phyloP scores from a whole-genome alignment of 2,888 invertebrate genomes.

The Odontothrips loti region DNA sequence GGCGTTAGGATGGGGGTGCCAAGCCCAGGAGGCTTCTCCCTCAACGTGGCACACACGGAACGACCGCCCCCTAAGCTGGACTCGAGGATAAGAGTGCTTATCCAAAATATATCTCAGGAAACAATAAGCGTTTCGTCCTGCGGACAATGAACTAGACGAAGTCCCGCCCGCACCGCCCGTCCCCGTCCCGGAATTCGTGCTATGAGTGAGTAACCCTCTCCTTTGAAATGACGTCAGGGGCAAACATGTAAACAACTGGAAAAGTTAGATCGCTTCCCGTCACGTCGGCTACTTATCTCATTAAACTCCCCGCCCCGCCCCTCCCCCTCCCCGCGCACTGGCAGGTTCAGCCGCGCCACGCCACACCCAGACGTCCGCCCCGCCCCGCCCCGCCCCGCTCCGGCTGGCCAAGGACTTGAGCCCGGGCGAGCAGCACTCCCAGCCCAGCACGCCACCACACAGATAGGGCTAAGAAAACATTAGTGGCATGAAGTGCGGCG shows the following conservation, averaged over 20 bases:
- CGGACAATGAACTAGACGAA: no score
- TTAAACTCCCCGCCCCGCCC: not conserved
- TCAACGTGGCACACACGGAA: no score
- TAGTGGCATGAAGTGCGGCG: not conserved
- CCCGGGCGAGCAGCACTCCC: not conserved
- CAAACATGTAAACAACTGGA: slow-evolving; percentile 21
- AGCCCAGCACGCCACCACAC: no score
- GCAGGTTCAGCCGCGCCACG: no score
- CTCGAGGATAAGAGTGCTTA: no score
- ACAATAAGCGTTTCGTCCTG: not conserved
- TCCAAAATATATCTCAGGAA: no score
- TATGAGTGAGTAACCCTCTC: not conserved
- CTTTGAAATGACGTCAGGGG: slow-evolving; percentile 14
- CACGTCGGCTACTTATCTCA: not conserved
- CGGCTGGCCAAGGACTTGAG: not conserved
- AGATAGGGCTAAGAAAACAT: not conserved
- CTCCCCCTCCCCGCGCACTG: not conserved
- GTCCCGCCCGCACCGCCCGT: not conserved
- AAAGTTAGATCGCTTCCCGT: slow-evolving; percentile 15
- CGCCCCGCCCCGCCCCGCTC: not conserved
- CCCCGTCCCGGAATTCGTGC: not conserved
- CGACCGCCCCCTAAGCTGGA: no score
- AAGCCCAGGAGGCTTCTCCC: not conserved
- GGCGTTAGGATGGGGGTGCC: not conserved
- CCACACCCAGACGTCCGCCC: no score